Evolutionary conservation across 2,888 invertebrate species (phyloP).

Genomic region (Ophonus ardosiacus): DNA sequence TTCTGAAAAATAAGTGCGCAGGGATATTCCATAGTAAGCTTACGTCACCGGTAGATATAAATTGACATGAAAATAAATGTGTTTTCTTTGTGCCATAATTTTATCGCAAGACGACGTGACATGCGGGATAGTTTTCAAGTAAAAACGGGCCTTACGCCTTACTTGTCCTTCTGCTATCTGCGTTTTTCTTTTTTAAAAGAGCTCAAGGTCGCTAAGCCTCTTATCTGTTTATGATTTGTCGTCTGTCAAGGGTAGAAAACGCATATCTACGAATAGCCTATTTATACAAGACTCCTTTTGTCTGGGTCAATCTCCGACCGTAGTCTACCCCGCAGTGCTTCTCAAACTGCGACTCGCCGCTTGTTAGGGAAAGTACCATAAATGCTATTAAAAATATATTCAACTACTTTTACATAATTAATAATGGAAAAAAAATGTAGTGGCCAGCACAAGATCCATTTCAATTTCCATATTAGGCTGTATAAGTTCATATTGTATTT

Average conservation of each 20-base stretch:
- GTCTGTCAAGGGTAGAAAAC: conserved; percentile 66
- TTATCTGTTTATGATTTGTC: conserved; percentile 72
- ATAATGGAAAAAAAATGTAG: too few relatives aligned
- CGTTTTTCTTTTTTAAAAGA: conserved; percentile 65
- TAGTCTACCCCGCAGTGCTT: background rate
- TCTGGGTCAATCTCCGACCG: conserved; percentile 13
- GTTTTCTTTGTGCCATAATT: conserved; percentile 59
- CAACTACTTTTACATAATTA: too few relatives aligned
- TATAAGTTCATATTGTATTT: too few relatives aligned
- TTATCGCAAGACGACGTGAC: conserved; percentile 45
- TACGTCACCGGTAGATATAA: conserved; percentile 50
- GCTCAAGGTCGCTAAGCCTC: conserved; percentile 66
- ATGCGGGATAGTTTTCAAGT: conserved; percentile 31
- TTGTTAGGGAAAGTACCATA: too few relatives aligned
- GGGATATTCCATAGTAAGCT: conserved; percentile 16
- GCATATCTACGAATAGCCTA: conserved; percentile 62
- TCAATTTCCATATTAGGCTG: too few relatives aligned
- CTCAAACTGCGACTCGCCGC: too few relatives aligned
- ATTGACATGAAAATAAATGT: conserved; percentile 52
- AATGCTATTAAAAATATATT: too few relatives aligned
- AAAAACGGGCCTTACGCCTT: conserved; percentile 12
- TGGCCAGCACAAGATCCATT: too few relatives aligned
- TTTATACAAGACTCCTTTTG: conserved; percentile 23
- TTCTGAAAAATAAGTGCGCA: conserved; percentile 12
- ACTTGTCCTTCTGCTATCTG: conserved; percentile 44